phyloP scores from a whole-genome alignment of 2,797 vertebrate species.

The Sebastes diaconus region DNA sequence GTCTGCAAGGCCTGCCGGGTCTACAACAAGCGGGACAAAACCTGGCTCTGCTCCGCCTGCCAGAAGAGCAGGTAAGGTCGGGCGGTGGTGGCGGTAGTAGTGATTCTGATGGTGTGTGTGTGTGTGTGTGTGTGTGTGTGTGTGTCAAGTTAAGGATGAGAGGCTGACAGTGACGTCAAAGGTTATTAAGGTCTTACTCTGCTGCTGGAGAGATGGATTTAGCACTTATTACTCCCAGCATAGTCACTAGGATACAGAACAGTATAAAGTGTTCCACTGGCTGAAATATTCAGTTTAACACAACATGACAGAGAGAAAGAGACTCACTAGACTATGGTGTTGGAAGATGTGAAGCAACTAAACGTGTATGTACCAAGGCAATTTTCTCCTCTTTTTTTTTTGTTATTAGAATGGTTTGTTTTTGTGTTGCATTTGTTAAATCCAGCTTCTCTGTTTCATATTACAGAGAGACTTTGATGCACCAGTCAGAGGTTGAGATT shows the following conservation, averaged over 20 bases:
- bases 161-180: slow-evolving; percentile 29
- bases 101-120: neutral
- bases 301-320: neutral
- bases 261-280: slow-evolving; percentile 9
- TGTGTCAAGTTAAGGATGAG: slow-evolving; percentile 12
- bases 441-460: neutral
- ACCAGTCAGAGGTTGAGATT: neutral
- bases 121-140: neutral
- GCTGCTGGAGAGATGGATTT: slow-evolving; percentile 38
- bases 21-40: slow-evolving; percentile 86
- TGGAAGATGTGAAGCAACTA: neutral
- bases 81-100: neutral
- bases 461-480: neutral
- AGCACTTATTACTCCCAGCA: slow-evolving; percentile 4
- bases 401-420: neutral
- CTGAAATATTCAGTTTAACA: neutral
- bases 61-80: slow-evolving; percentile 90
- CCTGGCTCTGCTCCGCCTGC: slow-evolving; percentile 91
- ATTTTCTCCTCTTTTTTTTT: neutral
- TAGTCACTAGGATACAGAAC: slow-evolving; percentile 1
- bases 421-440: neutral
- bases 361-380: neutral
- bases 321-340: neutral
- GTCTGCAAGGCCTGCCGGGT: slow-evolving; percentile 92
- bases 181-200: slow-evolving; percentile 33